Percentiles rank a stretch among this genome's conserved stretches.
These are phyloP conservation scores for Carabus problematicus DNA, from an alignment of 2,888 invertebrate species.

Conservation along the genomic window DNA sequence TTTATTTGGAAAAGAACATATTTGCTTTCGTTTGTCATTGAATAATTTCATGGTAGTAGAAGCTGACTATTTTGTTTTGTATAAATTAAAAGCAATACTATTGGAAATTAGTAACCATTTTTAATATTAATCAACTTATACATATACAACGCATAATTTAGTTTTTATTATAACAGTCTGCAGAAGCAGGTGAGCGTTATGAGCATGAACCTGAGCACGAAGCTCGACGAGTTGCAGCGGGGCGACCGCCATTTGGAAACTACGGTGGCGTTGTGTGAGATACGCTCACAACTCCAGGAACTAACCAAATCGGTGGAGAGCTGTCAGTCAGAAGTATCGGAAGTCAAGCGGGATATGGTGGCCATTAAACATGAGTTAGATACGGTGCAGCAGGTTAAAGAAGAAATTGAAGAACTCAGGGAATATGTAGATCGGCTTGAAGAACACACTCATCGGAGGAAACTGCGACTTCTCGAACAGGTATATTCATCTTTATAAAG, in stretches of 20 bases:
- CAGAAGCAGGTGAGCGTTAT: conserved; percentile 98
- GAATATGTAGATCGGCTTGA: conserved; percentile 92
- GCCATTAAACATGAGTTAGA: conserved; percentile 94
- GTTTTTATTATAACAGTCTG: conserved; percentile 69
- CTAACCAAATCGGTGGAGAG: conserved; percentile 94
- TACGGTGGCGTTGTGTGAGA: conserved; percentile 92
- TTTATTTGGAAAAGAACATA: too few relatives aligned
- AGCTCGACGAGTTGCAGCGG: conserved; percentile 92
- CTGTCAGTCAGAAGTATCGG: conserved; percentile 92
- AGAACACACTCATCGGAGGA: conserved; percentile 89
- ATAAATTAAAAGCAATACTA: too few relatives aligned
- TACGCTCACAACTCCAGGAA: conserved; percentile 90
- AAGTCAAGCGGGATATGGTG: conserved; percentile 94
- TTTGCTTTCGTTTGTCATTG: too few relatives aligned
- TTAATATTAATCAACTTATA: too few relatives aligned
- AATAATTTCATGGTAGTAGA: too few relatives aligned
- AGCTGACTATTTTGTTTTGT: too few relatives aligned
- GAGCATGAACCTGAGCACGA: conserved; percentile 94
- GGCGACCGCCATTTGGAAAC: conserved; percentile 91
- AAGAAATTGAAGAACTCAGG: conserved; percentile 90
- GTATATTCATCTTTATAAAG: conserved; percentile 62
- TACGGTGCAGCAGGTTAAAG: conserved; percentile 93
- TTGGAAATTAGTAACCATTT: not conserved
- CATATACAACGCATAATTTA: not conserved
- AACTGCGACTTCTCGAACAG: conserved; percentile 91